Evolutionary conservation across 1,140 invertebrate species (phyloP).

Genomic region (Lordiphosa clarofinis): DNA sequence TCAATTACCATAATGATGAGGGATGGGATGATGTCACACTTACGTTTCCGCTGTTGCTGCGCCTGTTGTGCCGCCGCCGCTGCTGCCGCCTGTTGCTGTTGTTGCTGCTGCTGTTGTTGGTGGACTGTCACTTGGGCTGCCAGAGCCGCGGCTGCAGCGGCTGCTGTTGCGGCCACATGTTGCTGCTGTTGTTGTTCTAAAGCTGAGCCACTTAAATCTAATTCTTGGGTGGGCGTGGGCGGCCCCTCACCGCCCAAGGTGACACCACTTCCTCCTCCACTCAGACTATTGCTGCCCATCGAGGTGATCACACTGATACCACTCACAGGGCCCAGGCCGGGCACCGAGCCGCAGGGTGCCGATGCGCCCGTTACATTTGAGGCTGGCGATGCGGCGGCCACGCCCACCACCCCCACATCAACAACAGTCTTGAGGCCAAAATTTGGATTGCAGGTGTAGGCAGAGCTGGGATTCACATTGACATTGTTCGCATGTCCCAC

Average conservation of each 20-base stretch:
- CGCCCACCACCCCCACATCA: slow-evolving; percentile 36
- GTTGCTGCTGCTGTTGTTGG: slow-evolving; percentile 36
- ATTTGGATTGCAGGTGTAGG: slow-evolving; percentile 67
- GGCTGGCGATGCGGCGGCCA: slow-evolving; percentile 40
- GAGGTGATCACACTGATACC: slow-evolving; percentile 71
- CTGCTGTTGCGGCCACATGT: slow-evolving; percentile 35
- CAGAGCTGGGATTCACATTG: slow-evolving; percentile 58
- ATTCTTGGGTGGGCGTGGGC: slow-evolving; percentile 81
- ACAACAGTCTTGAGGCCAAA: slow-evolving; percentile 55
- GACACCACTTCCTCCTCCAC: slow-evolving; percentile 45
- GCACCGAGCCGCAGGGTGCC: slow-evolving; percentile 34
- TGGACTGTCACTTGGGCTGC: slow-evolving; percentile 30
- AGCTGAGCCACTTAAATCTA: slow-evolving; percentile 74
- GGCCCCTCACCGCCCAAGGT: slow-evolving; percentile 74
- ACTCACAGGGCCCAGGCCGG: slow-evolving; percentile 58
- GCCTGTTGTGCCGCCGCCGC: slow-evolving; percentile 44
- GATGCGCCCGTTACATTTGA: slow-evolving; percentile 23
- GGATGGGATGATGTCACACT: slow-evolving; percentile 18
- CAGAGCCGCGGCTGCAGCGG: slow-evolving; percentile 36
- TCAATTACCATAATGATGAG: not conserved
- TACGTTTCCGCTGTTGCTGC: slow-evolving; percentile 80
- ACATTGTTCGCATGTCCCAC: slow-evolving; percentile 57
- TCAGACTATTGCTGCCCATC: slow-evolving; percentile 67
- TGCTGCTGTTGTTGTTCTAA: slow-evolving; percentile 75
- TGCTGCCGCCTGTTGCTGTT: slow-evolving; percentile 37